These are phyloP conservation scores for Tineola bisselliella DNA, from an alignment of 2,888 invertebrate genomes.

Conservation along the genomic window DNA sequence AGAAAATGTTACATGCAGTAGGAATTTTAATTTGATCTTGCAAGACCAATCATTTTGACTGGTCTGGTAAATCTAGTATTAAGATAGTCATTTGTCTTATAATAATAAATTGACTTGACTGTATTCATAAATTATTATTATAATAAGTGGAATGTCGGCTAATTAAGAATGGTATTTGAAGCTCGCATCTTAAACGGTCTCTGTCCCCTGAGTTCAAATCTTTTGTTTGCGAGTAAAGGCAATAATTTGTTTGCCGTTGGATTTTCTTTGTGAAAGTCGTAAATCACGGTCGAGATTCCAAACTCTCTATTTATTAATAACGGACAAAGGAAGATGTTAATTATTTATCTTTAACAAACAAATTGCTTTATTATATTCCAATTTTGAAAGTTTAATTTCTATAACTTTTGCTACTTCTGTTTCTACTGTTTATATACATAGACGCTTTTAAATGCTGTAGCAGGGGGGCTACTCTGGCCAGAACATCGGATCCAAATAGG, in stretches of 20 bases:
- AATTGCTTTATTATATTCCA: conserved; percentile 6
- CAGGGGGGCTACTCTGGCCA: too few species aligned
- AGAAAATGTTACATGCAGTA: too few species aligned
- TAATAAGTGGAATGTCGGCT: background rate
- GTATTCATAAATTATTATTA: too few species aligned
- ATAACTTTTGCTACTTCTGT: background rate
- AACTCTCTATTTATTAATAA: conserved; percentile 7
- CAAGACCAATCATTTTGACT: too few species aligned
- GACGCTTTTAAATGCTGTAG: too few species aligned
- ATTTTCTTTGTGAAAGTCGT: conserved; percentile 3
- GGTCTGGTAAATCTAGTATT: too few species aligned
- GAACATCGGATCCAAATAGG: too few species aligned
- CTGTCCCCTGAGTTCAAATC: conserved; percentile 4
- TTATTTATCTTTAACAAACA: conserved; percentile 10
- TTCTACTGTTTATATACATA: too few species aligned
- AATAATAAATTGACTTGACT: too few species aligned
- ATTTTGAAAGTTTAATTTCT: background rate
- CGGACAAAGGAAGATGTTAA: conserved; percentile 9
- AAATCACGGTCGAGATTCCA: conserved; percentile 4
- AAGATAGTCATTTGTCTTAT: too few species aligned
- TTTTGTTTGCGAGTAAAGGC: conserved; percentile 2
- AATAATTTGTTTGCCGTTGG: background rate
- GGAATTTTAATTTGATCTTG: too few species aligned
- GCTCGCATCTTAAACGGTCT: background rate
- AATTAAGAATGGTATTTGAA: background rate